Conservation (phyloP, 2,888 invertebrate genomes). For the Mechanitis messenoides region DNA sequence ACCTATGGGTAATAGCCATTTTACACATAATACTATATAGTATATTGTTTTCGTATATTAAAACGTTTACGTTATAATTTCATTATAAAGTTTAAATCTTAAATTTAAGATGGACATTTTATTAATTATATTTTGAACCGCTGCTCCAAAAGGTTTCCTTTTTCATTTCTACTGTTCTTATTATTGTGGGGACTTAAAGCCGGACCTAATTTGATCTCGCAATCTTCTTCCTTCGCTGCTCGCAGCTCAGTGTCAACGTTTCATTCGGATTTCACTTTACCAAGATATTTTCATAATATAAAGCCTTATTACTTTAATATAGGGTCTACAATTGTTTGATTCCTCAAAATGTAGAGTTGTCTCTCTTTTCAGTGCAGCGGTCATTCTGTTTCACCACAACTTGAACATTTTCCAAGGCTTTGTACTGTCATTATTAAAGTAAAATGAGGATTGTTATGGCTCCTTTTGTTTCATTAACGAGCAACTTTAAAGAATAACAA, state of each 20-base stretch:
- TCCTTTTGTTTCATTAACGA: slow-evolving; percentile 52
- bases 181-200: slow-evolving; percentile 58
- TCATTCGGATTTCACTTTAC: slow-evolving; percentile 62
- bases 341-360: slow-evolving; percentile 31
- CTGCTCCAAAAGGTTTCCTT: slow-evolving; percentile 11
- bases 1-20: neutral
- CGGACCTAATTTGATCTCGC: slow-evolving; percentile 67
- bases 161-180: slow-evolving; percentile 43
- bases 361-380: slow-evolving; percentile 52
- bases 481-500: slow-evolving; percentile 31
- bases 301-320: slow-evolving; percentile 24
- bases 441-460: slow-evolving; percentile 60
- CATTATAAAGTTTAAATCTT: neutral
- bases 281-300: slow-evolving; percentile 30
- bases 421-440: slow-evolving; percentile 60
- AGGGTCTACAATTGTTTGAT: slow-evolving; percentile 34
- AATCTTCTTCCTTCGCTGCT: slow-evolving; percentile 60
- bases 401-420: slow-evolving; percentile 62
- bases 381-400: slow-evolving; percentile 57
- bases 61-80: neutral
- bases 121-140: slow-evolving; percentile 2
- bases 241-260: slow-evolving; percentile 68
- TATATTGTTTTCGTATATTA: neutral
- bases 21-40: neutral
- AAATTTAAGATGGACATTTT: neutral